Percentiles rank a stretch among this genome's conserved stretches.
Conservation (phyloP, 2,113 vertebrate species). For the Sinocyclocheilus rhinocerous region DNA sequence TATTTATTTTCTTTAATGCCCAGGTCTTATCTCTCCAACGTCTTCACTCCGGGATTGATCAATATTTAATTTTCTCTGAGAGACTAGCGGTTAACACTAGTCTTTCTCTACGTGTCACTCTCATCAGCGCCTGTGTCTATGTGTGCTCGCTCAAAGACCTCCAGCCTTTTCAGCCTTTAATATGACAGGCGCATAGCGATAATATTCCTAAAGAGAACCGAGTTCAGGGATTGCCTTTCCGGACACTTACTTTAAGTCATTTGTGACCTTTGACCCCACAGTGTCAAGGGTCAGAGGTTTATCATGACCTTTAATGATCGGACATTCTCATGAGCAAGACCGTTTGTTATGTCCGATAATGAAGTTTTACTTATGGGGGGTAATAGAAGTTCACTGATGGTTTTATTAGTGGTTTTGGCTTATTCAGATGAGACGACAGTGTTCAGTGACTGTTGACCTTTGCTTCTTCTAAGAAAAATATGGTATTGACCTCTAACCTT, state of each 20-base stretch:
- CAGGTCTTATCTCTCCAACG: constrained; percentile 70
- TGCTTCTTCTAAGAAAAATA: constrained; percentile 22
- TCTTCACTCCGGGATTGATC: constrained; percentile 84
- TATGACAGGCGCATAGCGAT: constrained; percentile 40
- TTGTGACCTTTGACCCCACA: constrained; percentile 70
- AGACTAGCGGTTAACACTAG: constrained; percentile 57
- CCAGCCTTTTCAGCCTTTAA: constrained; percentile 39
- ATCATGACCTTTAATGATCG: constrained; percentile 68
- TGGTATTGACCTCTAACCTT: constrained; percentile 35
- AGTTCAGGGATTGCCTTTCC: constrained; percentile 59
- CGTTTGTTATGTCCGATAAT: constrained; percentile 63
- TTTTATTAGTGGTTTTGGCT: background rate
- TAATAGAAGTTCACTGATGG: constrained; percentile 43
- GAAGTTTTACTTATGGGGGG: constrained; percentile 42
- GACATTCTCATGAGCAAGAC: constrained; percentile 62
- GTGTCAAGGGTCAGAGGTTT: constrained; percentile 67
- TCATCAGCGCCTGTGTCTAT: constrained; percentile 52
- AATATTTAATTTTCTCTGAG: constrained; percentile 92
- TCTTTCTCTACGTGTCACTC: constrained; percentile 24
- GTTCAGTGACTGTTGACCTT: constrained; percentile 19
- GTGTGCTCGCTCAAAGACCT: constrained; percentile 24
- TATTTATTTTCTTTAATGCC: constrained; percentile 69
- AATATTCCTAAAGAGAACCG: constrained; percentile 67
- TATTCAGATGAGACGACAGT: constrained; percentile 33
- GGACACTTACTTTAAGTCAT: constrained; percentile 63